Evolutionary conservation across 2,888 invertebrate genomes (phyloP).

Genomic region (Erebia aethiops): DNA sequence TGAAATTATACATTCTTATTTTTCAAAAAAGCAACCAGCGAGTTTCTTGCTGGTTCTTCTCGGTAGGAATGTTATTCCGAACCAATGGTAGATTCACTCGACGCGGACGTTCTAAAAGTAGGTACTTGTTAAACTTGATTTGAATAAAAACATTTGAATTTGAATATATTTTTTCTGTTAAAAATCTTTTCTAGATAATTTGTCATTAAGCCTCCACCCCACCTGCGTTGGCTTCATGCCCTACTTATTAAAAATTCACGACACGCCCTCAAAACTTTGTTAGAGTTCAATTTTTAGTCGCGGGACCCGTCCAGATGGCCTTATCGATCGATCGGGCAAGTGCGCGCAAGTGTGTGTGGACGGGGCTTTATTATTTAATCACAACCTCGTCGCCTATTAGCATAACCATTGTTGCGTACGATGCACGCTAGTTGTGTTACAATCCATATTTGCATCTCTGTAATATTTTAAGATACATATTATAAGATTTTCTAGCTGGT

Average conservation of each 20-base stretch:
- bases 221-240: conserved; percentile 8
- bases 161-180: not conserved
- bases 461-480: not conserved
- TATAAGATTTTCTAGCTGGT: too few relatives aligned
- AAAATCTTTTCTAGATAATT: not conserved
- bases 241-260: conserved; percentile 13
- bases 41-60: too few relatives aligned
- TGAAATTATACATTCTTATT: too few relatives aligned
- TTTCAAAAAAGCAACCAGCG: too few relatives aligned
- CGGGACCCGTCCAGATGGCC: conserved; percentile 64
- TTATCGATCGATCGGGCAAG: conserved; percentile 59
- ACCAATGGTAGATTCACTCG: too few relatives aligned
- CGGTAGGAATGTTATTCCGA: too few relatives aligned
- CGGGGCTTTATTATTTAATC: conserved; percentile 64
- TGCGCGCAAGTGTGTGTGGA: conserved; percentile 42
- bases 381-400: conserved; percentile 71
- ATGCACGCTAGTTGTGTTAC: conserved; percentile 41
- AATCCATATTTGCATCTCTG: not conserved
- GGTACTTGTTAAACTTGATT: too few relatives aligned
- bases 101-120: too few relatives aligned
- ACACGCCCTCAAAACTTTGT: conserved; percentile 18
- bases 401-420: conserved; percentile 70
- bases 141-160: too few relatives aligned
- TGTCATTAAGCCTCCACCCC: conserved; percentile 2
- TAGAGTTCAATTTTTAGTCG: conserved; percentile 23